Base-by-base conservation (phyloP, 2,888 invertebrate genomes). In the Sialis fuliginosa region DNA sequence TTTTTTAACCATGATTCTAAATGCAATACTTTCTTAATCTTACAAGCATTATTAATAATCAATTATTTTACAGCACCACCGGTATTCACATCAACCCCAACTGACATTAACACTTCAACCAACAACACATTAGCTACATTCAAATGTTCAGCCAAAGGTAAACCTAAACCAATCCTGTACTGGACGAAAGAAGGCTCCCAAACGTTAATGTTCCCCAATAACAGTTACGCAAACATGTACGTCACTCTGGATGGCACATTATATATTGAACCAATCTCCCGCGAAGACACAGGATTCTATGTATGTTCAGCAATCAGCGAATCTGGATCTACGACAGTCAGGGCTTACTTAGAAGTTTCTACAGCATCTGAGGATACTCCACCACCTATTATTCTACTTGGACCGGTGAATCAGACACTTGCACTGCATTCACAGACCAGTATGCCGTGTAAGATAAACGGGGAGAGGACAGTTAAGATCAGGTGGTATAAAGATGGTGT, bases 131-230 rank as follows among this genome's bases (percentile, higher is more conserved):
- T 84, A 35, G 88, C 89, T 22, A 83, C 84, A 49, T 87, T 96
- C 64, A 88, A 87, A 47, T 96, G 96, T 64, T 81, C 84, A 55
- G 91, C 92, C 8, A 79, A 79, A 51, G 96, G 95, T 47, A 84
- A 87, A 59, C 96, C 96, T 3, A 78, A 81, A 50, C 95, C 96
- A 2, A 82, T 91, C 12, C 80, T 93, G 5, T 93, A 91, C 65
- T 96, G 96, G 96, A 88, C 87, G 50, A 88, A 90, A 65, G 93
- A 93, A 65, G 91, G 92, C 45, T 86, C 88, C 42, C 84, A 86
- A 65, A 81, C 85, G 60, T 68, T 84, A 44, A 83, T 85, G 81
- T 83, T 84, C 57, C 82, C 83, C 53, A 85, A 81, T 49, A 79
- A 77, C 56, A 74, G 79, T 13, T 80, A 83, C 58, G 81, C 80